These are phyloP conservation scores for Florisuga fusca DNA, from an alignment of 2,797 vertebrate species.

Conservation along the genomic window DNA sequence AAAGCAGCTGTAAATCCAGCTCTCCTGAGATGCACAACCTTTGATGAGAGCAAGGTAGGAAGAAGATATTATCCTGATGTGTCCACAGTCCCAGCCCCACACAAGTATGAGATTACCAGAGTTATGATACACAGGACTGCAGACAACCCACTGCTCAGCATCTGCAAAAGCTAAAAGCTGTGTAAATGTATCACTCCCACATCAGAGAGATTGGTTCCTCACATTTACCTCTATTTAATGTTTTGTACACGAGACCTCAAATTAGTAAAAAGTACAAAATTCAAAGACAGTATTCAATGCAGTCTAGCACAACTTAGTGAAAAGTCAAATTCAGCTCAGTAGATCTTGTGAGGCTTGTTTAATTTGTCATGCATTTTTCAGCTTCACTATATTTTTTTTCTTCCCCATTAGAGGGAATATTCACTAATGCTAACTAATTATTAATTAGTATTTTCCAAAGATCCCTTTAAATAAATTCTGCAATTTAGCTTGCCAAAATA, in stretches of 20 bases:
- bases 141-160: background rate
- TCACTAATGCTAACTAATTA: constrained; percentile 3
- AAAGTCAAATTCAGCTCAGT: background rate
- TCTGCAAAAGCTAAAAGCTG: background rate
- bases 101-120: background rate
- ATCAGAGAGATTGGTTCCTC: background rate
- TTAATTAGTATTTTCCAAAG: constrained; percentile 28
- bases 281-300: background rate
- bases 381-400: background rate
- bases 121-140: fast-evolving
- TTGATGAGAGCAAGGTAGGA: background rate
- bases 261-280: background rate
- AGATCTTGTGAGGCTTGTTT: background rate
- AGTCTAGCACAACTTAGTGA: background rate
- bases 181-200: background rate
- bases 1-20: background rate
- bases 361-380: background rate
- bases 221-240: background rate
- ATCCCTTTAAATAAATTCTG: constrained; percentile 15
- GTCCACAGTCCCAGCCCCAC: background rate
- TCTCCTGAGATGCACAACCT: background rate
- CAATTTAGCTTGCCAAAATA: constrained; percentile 36
- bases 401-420: background rate
- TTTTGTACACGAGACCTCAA: background rate
- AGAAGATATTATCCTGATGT: background rate